Conservation (phyloP, 2,113 vertebrate species). For the Chaetodon trifascialis region DNA sequence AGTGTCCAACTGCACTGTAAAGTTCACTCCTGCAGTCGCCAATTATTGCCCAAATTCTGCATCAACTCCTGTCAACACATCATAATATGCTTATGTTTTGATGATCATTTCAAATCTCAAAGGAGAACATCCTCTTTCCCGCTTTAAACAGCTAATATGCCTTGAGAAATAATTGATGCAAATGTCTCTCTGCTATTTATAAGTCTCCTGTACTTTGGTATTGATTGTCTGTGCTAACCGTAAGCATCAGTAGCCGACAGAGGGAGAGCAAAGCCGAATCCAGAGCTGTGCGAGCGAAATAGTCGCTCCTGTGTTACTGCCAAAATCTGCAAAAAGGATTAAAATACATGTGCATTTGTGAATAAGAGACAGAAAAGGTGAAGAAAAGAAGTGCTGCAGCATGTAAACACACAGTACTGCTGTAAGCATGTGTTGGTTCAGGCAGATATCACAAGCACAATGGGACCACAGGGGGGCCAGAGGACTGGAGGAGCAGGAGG, state of each 20-base stretch:
- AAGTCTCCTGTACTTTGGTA: constrained; percentile 16
- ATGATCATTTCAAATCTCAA: background rate
- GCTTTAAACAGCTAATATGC: background rate
- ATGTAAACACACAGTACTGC: constrained; percentile 36
- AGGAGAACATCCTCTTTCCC: too few species aligned
- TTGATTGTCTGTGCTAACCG: constrained; percentile 18
- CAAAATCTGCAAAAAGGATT: background rate
- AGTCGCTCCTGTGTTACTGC: background rate
- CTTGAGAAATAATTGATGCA: constrained; percentile 4
- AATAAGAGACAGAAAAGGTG: too few species aligned
- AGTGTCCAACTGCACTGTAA: background rate
- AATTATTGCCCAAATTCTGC: background rate
- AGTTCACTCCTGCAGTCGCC: background rate
- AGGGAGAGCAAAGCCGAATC: background rate
- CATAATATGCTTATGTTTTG: background rate
- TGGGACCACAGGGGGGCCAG: constrained; percentile 3
- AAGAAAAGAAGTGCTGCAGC: background rate
- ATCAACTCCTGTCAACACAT: background rate
- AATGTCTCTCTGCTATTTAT: background rate
- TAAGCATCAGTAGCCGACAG: constrained; percentile 21
- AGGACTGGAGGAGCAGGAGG: constrained; percentile 23
- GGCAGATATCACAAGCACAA: constrained; percentile 29
- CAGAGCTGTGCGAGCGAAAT: constrained; percentile 10
- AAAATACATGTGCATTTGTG: constrained; percentile 5
- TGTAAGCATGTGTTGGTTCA: constrained; percentile 18